Evolutionary conservation across 2,797 vertebrate species (phyloP), one percentile per base, ranked within the genome.

Genomic region (Acrossocheilus wenchowensis): DNA sequence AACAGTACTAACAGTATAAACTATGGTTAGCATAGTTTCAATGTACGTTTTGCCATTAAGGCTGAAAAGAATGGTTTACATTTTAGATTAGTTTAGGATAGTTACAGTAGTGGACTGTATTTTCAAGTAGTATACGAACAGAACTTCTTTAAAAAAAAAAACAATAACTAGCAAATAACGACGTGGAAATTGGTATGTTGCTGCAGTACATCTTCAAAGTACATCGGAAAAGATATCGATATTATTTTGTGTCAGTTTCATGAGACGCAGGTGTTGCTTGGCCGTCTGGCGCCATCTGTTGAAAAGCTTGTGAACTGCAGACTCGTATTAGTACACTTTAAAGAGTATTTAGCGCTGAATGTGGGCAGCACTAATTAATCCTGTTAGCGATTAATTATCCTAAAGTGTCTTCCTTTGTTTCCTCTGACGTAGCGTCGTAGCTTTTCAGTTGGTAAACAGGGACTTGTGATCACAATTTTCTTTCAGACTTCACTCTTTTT

Each of bases 351-450:
- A 85, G 21, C 23, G 26, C 30, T 71, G 14, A 68, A 71, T n/a
- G n/a, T 90, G 83, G 74, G 30, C 57, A 87, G 86, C 82, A 68
- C 81, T 90, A 82, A 89, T 88, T 83, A 90, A 90, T 88, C 82
- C 78, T 14, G 72, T 89, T 89, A 89, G 52, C 48, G 15, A 48
- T 34, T 86, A 79, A 86, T 62, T 85, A 85, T 78, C 78, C 69
- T 72, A 41, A 66, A 80, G 54, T 34, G 23, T 68, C 71, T 45
- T 8, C 36, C 73, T 87, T 72, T 81, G 86, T 81, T 52, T 50
- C 64, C 74, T 83, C 19, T 82, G 6, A 21, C 50, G 52, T 43
- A 57, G 39, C 17, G 39, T 10, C 5, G 23, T 50, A 30, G 48
- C 48, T 81, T 34, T 64, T 81, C 7, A 48, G 43, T 8, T 66